Percentiles rank a stretch among this genome's conserved stretches.
Conservation (phyloP, 1,140 invertebrate genomes). For the Caerostris extrusa region DNA sequence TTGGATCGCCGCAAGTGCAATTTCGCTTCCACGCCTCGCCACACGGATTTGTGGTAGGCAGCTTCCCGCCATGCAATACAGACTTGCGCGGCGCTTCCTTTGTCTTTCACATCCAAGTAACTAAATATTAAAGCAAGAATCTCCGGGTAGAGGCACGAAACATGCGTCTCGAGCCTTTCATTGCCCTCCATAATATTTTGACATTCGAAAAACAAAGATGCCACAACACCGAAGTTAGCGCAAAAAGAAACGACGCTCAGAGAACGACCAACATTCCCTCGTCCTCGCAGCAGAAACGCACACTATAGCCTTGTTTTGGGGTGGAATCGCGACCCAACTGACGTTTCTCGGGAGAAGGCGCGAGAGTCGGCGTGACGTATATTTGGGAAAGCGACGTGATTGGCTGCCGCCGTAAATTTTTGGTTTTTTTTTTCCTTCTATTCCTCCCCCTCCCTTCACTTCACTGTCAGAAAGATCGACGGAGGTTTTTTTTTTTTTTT, state of each 20-base stretch:
- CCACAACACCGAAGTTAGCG: conserved; percentile 10
- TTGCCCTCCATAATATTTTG: conserved; percentile 51
- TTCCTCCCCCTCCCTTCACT: conserved; percentile 47
- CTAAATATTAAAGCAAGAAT: conserved; percentile 95
- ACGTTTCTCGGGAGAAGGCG: conserved; percentile 43
- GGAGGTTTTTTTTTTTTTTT: conserved; percentile 26
- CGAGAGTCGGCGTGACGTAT: conserved; percentile 50
- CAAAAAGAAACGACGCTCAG: neutral
- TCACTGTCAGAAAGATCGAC: conserved; percentile 60
- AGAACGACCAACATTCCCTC: neutral
- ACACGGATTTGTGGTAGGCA: conserved; percentile 92
- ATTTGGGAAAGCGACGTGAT: conserved; percentile 20
- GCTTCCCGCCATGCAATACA: conserved; percentile 94
- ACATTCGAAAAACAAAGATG: neutral
- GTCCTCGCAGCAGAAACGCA: neutral
- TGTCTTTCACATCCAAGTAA: conserved; percentile 92
- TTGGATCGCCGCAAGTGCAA: conserved; percentile 92
- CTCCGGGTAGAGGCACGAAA: conserved; percentile 94
- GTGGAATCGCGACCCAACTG: conserved; percentile 36
- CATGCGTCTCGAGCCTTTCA: conserved; percentile 84
- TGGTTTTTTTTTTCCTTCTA: conserved; percentile 41
- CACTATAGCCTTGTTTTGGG: conserved; percentile 43
- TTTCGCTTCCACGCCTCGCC: conserved; percentile 95
- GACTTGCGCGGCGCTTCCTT: conserved; percentile 94
- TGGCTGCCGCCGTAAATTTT: conserved; percentile 12